Evolutionary conservation across 2,797 vertebrate species (phyloP).

Genomic region (Rhabdophis nuchalis): DNA sequence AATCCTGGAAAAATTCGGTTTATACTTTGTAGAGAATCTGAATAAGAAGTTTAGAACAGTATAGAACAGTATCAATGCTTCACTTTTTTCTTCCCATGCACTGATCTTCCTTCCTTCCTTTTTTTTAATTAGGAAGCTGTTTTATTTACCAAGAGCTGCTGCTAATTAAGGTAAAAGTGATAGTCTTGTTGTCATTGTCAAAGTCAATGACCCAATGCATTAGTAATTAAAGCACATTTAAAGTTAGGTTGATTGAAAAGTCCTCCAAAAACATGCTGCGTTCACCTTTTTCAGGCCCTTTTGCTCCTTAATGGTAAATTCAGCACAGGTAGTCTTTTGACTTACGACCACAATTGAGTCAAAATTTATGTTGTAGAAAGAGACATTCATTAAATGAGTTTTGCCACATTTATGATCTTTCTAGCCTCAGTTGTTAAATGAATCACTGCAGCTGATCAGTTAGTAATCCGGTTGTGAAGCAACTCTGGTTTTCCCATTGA

Average conservation of each 20-base stretch:
- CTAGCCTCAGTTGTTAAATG: background rate
- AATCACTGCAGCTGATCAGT: background rate
- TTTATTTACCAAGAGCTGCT: slow-evolving; percentile 36
- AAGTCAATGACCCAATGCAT: slow-evolving; percentile 52
- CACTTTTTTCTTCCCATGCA: background rate
- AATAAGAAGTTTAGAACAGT: background rate
- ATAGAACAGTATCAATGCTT: background rate
- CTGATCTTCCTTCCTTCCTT: background rate
- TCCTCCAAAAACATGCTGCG: slow-evolving; percentile 36
- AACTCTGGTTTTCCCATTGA: background rate
- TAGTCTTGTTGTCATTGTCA: slow-evolving; percentile 58
- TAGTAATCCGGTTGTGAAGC: background rate
- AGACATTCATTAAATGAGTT: background rate
- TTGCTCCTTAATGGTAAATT: slow-evolving; percentile 16
- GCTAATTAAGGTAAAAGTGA: slow-evolving; percentile 52
- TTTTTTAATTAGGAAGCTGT: slow-evolving; percentile 32
- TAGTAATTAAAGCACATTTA: slow-evolving; percentile 59
- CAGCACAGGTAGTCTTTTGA: background rate
- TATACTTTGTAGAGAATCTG: background rate
- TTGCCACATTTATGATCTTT: background rate
- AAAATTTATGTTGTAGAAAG: background rate
- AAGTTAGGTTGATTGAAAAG: slow-evolving; percentile 56
- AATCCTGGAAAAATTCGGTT: background rate
- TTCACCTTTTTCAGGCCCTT: slow-evolving; percentile 45
- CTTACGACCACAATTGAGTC: background rate